phyloP scores from a whole-genome alignment of 2,888 invertebrate genomes.

The Hyposoter dolosus region DNA sequence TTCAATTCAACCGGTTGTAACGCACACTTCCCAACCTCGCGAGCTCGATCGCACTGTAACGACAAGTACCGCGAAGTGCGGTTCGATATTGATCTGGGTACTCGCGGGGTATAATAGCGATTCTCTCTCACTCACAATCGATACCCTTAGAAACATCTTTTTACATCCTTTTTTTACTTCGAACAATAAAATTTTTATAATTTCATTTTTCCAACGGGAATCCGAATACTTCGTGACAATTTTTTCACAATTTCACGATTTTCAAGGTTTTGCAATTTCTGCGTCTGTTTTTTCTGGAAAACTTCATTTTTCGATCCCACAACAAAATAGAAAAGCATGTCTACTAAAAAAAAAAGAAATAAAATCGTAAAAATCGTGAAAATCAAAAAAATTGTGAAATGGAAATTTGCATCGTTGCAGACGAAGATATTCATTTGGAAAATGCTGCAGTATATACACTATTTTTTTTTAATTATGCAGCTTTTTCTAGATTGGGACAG shows the following conservation, averaged over 20 bases:
- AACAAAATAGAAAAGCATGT: too few species aligned
- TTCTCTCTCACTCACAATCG: neutral
- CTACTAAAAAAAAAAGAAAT: too few species aligned
- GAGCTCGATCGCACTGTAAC: conserved; percentile 7
- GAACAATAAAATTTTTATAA: neutral
- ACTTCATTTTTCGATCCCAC: too few species aligned
- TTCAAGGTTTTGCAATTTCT: too few species aligned
- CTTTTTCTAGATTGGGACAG: neutral
- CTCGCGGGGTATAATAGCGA: neutral
- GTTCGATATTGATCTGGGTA: neutral
- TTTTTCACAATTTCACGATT: too few species aligned
- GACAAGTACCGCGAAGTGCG: conserved; percentile 16
- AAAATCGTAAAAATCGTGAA: neutral
- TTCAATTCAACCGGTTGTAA: conserved; percentile 55
- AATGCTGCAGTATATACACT: neutral
- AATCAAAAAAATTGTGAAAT: neutral
- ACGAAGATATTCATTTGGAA: neutral
- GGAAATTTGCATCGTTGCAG: neutral
- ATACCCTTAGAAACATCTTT: neutral
- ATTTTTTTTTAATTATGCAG: neutral
- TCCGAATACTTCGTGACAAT: neutral
- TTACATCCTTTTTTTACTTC: neutral
- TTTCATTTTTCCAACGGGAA: neutral
- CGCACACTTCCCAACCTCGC: conserved; percentile 23
- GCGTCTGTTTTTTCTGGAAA: too few species aligned